These are phyloP conservation scores for Acanthopagrus latus DNA, from an alignment of 2,797 vertebrate genomes.

Conservation along the genomic window DNA sequence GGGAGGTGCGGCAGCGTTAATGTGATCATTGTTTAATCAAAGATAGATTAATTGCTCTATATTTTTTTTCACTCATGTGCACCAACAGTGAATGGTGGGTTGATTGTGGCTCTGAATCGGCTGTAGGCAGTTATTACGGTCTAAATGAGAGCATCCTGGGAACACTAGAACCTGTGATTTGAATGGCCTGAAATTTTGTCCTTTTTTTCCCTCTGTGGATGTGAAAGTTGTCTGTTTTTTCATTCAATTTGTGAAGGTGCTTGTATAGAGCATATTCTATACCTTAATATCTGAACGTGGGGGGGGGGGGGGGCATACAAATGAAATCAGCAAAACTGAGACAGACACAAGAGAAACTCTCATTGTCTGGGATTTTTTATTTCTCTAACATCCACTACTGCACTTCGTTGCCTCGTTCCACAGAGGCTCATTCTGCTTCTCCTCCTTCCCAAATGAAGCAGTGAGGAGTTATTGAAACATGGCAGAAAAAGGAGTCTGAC, in stretches of 20 bases:
- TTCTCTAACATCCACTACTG: neutral
- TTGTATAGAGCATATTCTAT: neutral
- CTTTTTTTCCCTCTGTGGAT: slow-evolving; percentile 10
- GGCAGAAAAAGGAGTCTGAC: neutral
- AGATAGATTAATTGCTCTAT: slow-evolving; percentile 69
- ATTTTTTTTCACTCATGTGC: slow-evolving; percentile 31
- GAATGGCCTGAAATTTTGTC: slow-evolving; percentile 27
- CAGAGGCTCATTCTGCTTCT: neutral
- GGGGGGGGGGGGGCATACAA: neutral
- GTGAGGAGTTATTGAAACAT: slow-evolving; percentile 45
- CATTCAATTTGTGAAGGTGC: neutral
- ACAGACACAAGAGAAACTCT: slow-evolving; percentile 2
- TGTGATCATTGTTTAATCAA: slow-evolving; percentile 75
- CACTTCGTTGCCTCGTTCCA: slow-evolving; percentile 35
- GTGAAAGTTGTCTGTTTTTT: slow-evolving; percentile 37
- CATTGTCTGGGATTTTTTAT: slow-evolving; percentile 4
- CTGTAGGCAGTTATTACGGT: slow-evolving; percentile 61
- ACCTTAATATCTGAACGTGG: neutral
- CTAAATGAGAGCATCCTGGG: slow-evolving; percentile 60
- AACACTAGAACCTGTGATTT: slow-evolving; percentile 58
- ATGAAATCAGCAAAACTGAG: neutral
- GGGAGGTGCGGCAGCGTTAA: slow-evolving; percentile 52
- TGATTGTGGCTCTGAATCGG: slow-evolving; percentile 54
- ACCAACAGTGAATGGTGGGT: slow-evolving; percentile 43
- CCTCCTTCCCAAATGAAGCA: slow-evolving; percentile 49